Base-by-base conservation (phyloP, 2,797 vertebrate genomes). In the Silurus aristotelis region DNA sequence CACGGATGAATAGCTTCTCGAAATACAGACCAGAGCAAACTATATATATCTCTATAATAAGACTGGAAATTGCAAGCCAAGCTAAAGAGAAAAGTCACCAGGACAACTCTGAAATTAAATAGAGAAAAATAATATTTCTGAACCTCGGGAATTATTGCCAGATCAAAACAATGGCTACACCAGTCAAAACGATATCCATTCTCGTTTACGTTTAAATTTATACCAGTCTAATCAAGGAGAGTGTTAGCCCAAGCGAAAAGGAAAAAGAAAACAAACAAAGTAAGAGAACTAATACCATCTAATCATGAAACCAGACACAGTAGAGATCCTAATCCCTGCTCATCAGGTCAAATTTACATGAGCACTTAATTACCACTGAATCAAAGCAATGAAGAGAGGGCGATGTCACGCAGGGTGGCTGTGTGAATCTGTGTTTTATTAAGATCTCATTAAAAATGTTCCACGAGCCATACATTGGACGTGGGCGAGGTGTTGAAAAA, bases 1-100 rank as follows among this genome's bases (percentile, higher is more conserved):
- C 72, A 56, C 8, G n/a, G 84, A 88, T 90, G 87, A 88, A 89
- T 88, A 83, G 75, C 68, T 25, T 85, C 89, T 80, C 6, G 81
- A 83, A 87, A 87, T 84, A 86, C 56, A 55, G 68, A 73, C 22
- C 75, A 22, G 61, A 71, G 84, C 87, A 52, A 83, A 78, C 55
- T 84, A 64, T 61, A 52, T 61, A 52, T 27, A 84, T 82, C 71
- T 61, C 80, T 77, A 82, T 85, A 85, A 86, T 85, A 80, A 86
- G 56, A 84, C 52, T 66, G 48, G 55, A 82, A 87, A 88, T 67
- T 85, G 72, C 86, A 81, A 82, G 63, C 38, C 46, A 80, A 64
- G 81, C 79, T 67, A 63, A 86, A 85, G 13, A 76, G 14, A 19
- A 79, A 25, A 60, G 43, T 52, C 72, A 52, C 48, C 22, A 60